phyloP scores from a whole-genome alignment of 2,113 vertebrate genomes.

The Condylura cristata region DNA sequence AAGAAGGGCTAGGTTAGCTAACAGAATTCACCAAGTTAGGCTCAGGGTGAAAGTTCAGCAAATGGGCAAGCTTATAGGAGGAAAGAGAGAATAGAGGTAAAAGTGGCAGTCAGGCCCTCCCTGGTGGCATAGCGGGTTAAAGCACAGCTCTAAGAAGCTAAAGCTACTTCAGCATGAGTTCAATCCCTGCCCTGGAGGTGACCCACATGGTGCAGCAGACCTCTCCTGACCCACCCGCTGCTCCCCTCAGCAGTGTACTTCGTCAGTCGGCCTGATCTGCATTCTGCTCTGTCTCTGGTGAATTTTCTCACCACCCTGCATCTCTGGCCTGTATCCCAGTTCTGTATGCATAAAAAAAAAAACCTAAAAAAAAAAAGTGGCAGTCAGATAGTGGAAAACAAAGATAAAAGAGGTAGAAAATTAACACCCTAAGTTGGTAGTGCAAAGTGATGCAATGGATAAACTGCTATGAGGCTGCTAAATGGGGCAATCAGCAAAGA shows the following conservation, averaged over 20 bases:
- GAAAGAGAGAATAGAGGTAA: background rate
- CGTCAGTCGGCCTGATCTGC: too few species aligned
- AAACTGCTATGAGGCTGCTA: background rate
- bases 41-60: background rate
- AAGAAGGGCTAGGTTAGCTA: background rate
- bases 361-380: background rate
- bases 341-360: too few species aligned
- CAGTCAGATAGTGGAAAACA: background rate
- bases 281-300: too few species aligned
- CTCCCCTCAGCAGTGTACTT: too few species aligned
- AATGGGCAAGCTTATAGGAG: background rate
- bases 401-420: background rate
- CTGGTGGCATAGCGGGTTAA: too few species aligned
- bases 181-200: too few species aligned
- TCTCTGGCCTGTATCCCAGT: too few species aligned
- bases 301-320: too few species aligned
- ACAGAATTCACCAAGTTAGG: background rate
- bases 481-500: background rate
- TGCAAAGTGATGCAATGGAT: rapidly evolving
- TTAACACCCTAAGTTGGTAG: background rate
- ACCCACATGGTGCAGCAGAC: too few species aligned
- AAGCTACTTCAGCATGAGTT: too few species aligned
- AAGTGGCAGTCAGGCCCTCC: background rate
- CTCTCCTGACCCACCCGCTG: too few species aligned
- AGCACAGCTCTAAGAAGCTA: too few species aligned